phyloP scores from a whole-genome alignment of 2,113 vertebrate genomes.

The Perccottus glenii region DNA sequence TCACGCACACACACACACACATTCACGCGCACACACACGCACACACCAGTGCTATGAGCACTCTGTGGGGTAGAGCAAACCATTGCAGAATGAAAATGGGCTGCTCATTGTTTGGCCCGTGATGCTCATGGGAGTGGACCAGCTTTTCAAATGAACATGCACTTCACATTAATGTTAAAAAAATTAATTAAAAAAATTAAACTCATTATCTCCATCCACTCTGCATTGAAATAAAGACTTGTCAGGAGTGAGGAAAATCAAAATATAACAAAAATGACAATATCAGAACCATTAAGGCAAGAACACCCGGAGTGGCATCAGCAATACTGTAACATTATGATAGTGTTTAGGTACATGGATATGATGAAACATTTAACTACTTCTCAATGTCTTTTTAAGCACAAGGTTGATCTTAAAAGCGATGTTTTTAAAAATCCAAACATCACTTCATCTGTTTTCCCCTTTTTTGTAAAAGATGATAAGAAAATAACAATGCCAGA shows the following conservation, averaged over 20 bases:
- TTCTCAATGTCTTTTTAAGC: slow-evolving; percentile 77
- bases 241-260: slow-evolving; percentile 50
- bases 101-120: slow-evolving; percentile 76
- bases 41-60: slow-evolving; percentile 81
- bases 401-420: slow-evolving; percentile 74
- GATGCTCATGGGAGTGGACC: slow-evolving; percentile 72
- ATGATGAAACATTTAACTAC: slow-evolving; percentile 81
- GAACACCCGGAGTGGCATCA: slow-evolving; percentile 81
- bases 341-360: slow-evolving; percentile 77
- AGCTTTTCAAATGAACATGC: slow-evolving; percentile 79
- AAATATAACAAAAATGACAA: slow-evolving; percentile 64
- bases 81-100: slow-evolving; percentile 73
- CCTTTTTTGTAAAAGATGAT: slow-evolving; percentile 71
- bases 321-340: slow-evolving; percentile 77
- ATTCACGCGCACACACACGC: slow-evolving; percentile 83
- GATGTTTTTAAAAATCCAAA: slow-evolving; percentile 68
- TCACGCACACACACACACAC: slow-evolving; percentile 80
- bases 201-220: slow-evolving; percentile 16
- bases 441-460: slow-evolving; percentile 55
- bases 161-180: slow-evolving; percentile 69
- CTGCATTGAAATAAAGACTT: slow-evolving; percentile 47
- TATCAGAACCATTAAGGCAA: slow-evolving; percentile 84
- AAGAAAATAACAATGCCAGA: slow-evolving; percentile 81
- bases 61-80: slow-evolving; percentile 76
- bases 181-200: slow-evolving; percentile 20